These are phyloP conservation scores for Coryphaenoides rupestris DNA, from an alignment of 2,113 vertebrate genomes.

Conservation along the genomic window DNA sequence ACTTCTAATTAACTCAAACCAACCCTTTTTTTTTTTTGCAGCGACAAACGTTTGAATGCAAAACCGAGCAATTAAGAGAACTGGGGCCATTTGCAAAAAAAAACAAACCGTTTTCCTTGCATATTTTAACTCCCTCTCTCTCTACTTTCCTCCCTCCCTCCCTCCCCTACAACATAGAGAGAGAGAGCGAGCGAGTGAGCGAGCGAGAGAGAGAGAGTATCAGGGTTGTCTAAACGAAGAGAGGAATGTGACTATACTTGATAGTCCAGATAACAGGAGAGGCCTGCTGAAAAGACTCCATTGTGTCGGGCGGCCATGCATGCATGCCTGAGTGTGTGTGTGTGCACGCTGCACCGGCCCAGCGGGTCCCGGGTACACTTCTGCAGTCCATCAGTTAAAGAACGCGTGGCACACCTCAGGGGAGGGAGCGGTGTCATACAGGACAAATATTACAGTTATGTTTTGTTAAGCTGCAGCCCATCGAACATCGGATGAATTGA, in stretches of 20 bases:
- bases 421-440: no score
- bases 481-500: no score
- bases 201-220: slow-evolving; percentile 39
- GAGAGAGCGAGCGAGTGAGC: no score
- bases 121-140: slow-evolving; percentile 23
- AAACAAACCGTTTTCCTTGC: slow-evolving; percentile 1
- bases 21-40: not conserved
- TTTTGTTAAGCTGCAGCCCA: no score
- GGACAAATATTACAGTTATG: no score
- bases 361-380: slow-evolving; percentile 34
- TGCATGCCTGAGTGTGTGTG: no score
- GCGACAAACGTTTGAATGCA: not conserved
- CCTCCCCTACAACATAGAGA: no score
- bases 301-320: slow-evolving; percentile 36
- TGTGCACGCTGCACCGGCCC: slow-evolving; percentile 38
- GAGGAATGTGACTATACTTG: slow-evolving; percentile 74
- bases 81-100: slow-evolving; percentile 5
- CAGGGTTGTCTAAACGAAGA: slow-evolving; percentile 54
- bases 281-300: slow-evolving; percentile 64
- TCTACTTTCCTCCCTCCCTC: slow-evolving; percentile 19
- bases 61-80: slow-evolving; percentile 3
- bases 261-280: slow-evolving; percentile 71
- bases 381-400: slow-evolving; percentile 53
- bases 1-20: not conserved
- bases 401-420: slow-evolving; percentile 21